Conservation (phyloP, 1,140 invertebrate species). For the Sinella curviseta region DNA sequence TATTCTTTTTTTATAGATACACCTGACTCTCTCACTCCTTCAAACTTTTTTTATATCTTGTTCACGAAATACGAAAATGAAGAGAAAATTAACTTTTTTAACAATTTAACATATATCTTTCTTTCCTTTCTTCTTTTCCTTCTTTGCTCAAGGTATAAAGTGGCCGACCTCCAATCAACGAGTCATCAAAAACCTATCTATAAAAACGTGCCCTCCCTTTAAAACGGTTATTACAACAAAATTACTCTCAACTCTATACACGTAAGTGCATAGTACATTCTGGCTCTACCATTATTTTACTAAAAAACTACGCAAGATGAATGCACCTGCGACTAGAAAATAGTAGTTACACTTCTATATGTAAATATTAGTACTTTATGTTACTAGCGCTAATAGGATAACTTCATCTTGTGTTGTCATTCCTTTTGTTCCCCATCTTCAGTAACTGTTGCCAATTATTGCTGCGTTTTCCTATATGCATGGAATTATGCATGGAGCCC, state of each 20-base stretch:
- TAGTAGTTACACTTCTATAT: no score
- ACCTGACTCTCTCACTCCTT: neutral
- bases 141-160: neutral
- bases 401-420: no score
- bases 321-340: no score
- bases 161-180: conserved; percentile 23
- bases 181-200: conserved; percentile 23
- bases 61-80: neutral
- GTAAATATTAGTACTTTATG: no score
- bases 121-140: neutral
- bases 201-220: neutral
- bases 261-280: no score
- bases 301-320: no score
- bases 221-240: neutral
- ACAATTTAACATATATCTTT: neutral
- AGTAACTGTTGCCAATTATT: neutral
- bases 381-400: no score
- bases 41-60: neutral
- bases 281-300: no score
- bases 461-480: neutral
- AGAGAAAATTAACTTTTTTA: conserved; percentile 14
- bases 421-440: neutral
- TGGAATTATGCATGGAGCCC: conserved; percentile 8
- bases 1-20: conserved; percentile 8
- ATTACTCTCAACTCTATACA: no score